Conservation (phyloP, 2,888 invertebrate genomes). For the Anodontia alba region DNA sequence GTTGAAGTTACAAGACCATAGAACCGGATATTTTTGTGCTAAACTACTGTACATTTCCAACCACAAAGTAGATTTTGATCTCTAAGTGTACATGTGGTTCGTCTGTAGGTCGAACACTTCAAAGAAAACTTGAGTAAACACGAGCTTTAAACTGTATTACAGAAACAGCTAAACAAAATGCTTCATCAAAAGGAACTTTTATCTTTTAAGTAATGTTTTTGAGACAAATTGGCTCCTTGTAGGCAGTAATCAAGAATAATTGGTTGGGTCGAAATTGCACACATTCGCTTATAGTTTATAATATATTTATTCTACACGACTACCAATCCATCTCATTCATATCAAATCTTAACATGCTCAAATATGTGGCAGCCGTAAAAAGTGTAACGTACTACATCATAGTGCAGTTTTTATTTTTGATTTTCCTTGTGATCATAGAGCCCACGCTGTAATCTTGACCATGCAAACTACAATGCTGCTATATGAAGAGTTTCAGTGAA, state of each 20-base stretch:
- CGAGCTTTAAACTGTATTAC: constrained; percentile 58
- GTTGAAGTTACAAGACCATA: no score
- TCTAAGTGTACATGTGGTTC: constrained; percentile 54
- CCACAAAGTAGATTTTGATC: constrained; percentile 56
- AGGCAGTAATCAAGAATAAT: neutral
- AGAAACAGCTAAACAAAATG: constrained; percentile 59
- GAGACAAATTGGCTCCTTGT: constrained; percentile 38
- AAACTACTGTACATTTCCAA: neutral
- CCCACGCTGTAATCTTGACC: no score
- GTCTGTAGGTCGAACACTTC: constrained; percentile 51
- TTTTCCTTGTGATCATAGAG: no score
- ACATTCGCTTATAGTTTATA: no score
- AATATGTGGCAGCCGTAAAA: no score
- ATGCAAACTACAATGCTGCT: no score
- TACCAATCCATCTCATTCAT: no score
- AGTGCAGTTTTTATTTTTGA: no score
- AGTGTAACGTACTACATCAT: no score
- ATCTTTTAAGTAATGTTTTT: constrained; percentile 49
- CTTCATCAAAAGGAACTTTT: constrained; percentile 59
- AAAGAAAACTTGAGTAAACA: constrained; percentile 57
- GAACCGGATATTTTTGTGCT: neutral
- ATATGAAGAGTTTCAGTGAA: no score
- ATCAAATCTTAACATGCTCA: no score
- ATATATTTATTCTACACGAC: no score
- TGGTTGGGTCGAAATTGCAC: neutral